Conservation (phyloP, 1,140 invertebrate genomes). For the Halesus radiatus region DNA sequence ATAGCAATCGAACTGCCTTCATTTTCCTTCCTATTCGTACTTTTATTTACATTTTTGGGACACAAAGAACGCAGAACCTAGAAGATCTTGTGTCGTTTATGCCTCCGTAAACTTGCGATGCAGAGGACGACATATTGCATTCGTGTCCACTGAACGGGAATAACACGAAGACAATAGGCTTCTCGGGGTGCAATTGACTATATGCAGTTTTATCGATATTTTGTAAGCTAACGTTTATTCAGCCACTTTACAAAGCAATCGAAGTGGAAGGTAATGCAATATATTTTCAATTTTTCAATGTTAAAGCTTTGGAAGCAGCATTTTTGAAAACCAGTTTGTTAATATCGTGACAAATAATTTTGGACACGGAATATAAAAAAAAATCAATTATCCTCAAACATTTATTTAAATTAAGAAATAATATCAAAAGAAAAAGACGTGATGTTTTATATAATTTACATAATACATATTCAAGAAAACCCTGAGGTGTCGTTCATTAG, state of each 20-base stretch:
- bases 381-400: too few relatives aligned
- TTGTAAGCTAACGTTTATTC: neutral
- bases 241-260: neutral
- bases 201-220: constrained; percentile 42
- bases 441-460: too few relatives aligned
- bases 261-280: too few relatives aligned
- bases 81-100: constrained; percentile 11
- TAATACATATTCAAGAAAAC: too few relatives aligned
- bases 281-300: too few relatives aligned
- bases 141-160: constrained; percentile 52
- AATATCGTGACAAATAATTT: too few relatives aligned
- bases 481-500: too few relatives aligned
- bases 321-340: too few relatives aligned
- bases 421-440: too few relatives aligned
- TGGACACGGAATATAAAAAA: too few relatives aligned
- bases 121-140: constrained; percentile 55
- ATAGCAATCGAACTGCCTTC: neutral
- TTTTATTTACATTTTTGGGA: constrained; percentile 12
- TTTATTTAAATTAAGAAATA: too few relatives aligned
- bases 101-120: constrained; percentile 48
- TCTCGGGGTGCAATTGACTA: constrained; percentile 50
- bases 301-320: too few relatives aligned
- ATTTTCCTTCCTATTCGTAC: neutral
- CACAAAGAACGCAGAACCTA: constrained; percentile 16
- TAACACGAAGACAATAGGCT: constrained; percentile 51